Conservation (phyloP, 1,140 invertebrate genomes). For the Drosophila athabasca region DNA sequence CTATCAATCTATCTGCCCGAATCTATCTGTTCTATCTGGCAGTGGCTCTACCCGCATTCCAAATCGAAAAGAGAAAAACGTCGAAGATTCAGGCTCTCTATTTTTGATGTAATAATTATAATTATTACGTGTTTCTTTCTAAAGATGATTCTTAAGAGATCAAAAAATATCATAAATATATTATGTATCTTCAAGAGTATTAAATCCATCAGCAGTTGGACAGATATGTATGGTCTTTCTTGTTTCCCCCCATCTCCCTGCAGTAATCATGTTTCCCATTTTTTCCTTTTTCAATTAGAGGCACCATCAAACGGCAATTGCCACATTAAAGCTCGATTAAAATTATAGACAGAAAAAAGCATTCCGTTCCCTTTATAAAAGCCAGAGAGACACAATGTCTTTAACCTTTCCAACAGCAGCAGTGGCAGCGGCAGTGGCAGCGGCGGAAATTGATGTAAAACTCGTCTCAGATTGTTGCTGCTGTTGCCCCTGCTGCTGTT, state of each 20-base stretch:
- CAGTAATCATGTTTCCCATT: neutral
- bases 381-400: constrained; percentile 45
- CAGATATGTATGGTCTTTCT: constrained; percentile 3
- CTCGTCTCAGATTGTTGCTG: constrained; percentile 56
- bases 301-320: constrained; percentile 66
- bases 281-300: constrained; percentile 75
- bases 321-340: constrained; percentile 75
- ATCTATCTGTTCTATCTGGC: too few relatives aligned
- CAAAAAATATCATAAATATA: too few relatives aligned
- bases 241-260: constrained; percentile 37
- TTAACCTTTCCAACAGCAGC: constrained; percentile 67
- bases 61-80: too few relatives aligned
- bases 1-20: too few relatives aligned
- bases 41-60: too few relatives aligned
- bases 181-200: too few relatives aligned
- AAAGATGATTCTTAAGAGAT: too few relatives aligned
- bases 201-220: too few relatives aligned
- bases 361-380: constrained; percentile 59
- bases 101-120: too few relatives aligned
- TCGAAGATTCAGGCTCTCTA: too few relatives aligned
- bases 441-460: constrained; percentile 77
- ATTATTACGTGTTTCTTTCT: too few relatives aligned
- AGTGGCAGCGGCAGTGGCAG: constrained; percentile 19
- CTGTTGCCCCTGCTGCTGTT: constrained; percentile 8
- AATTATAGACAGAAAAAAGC: constrained; percentile 26